Base-by-base conservation (phyloP, 2,888 invertebrate species). In the Drosophila rellima region DNA sequence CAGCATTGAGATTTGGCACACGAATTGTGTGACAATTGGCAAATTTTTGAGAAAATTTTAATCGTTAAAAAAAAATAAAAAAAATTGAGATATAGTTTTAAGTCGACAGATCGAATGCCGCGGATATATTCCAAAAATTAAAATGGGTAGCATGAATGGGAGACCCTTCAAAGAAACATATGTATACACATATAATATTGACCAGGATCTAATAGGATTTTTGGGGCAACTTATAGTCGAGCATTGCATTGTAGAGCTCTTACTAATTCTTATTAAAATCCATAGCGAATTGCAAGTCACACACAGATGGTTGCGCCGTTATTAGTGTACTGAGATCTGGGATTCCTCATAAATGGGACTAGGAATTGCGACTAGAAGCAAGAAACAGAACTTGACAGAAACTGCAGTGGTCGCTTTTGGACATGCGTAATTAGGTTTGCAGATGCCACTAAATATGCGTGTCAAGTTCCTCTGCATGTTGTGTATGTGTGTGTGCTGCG, bases 371-470 rank as follows among this genome's bases (percentile, higher is more conserved):
- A 31, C 18, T 26, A n/a, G 15, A 57, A 33, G n/a, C 18, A n/a
- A 18, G 17, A 62, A 51, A 57, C 56, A 57, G 54, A 57, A 48
- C 29, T 59, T 31, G 29, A 50, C 20, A 35, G 51, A 23, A 23
- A 51, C 67, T 69, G 73, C 77, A 74, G 59, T 51, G 63, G 71
- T 67, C 57, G 78, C 78, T 69, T 71, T 73, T 74, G 76, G 76
- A 82, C 87, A 87, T 86, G 81, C 79, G 87, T 88, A 85, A 88
- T 85, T 85, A 88, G 87, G 87, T 88, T 88, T 83, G 84, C 73
- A 79, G 87, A 74, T 77, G 79, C 72, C 84, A 81, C 87, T 83
- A 85, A 87, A 85, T 87, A 85, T 85, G 87, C 89, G 87, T 85
- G 84, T 86, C 88, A 78, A 86, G 89, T 80, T 86, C 63, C 61